phyloP scores from a whole-genome alignment of 2,797 vertebrate species.

The Phoxinus dragarum region DNA sequence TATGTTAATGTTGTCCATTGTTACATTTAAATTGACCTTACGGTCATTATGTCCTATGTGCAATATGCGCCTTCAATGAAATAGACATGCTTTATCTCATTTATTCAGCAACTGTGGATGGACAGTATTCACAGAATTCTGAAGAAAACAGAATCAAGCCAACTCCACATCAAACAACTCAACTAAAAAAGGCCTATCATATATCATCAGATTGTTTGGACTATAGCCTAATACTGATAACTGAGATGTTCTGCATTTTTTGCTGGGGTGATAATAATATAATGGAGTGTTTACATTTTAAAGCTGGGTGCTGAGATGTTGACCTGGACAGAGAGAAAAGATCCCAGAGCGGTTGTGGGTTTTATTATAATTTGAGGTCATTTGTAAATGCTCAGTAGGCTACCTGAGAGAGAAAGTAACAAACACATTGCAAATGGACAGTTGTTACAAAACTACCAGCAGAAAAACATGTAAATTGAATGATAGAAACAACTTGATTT shows the following conservation, averaged over 20 bases:
- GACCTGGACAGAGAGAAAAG: not conserved
- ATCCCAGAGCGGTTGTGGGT: not conserved
- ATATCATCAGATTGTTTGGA: not conserved
- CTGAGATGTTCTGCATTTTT: not conserved
- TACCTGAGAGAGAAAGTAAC: not conserved
- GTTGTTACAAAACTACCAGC: not conserved
- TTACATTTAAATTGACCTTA: not conserved
- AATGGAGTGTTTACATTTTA: not conserved
- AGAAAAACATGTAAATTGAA: no score
- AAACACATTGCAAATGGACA: not conserved
- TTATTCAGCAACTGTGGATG: not conserved
- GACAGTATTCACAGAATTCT: not conserved
- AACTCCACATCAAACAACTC: no score
- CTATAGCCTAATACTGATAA: not conserved
- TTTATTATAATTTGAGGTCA: not conserved
- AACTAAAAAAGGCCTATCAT: not conserved
- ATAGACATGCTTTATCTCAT: not conserved
- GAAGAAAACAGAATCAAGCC: not conserved
- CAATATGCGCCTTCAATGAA: not conserved
- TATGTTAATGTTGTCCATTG: slow-evolving; percentile 7
- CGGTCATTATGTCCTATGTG: not conserved
- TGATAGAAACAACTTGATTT: no score
- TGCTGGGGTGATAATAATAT: not conserved
- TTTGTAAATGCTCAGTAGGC: not conserved
- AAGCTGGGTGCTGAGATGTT: not conserved